Conservation (phyloP, 1,140 invertebrate species). For the Manduca sexta region DNA sequence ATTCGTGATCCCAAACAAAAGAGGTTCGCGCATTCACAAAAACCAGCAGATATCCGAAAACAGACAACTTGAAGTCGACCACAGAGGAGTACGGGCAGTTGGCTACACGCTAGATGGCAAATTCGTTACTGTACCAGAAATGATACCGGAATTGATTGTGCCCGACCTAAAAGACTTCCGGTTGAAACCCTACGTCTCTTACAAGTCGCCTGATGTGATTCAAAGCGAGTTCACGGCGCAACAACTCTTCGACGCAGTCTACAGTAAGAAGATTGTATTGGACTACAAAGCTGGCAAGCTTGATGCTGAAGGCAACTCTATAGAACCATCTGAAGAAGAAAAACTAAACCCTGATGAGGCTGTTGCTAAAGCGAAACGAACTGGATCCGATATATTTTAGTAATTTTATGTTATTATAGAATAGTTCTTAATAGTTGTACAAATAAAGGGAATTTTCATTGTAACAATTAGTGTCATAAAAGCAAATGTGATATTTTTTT, state of each 20-base stretch:
- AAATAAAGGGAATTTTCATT: no score
- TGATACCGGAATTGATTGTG: conserved; percentile 93
- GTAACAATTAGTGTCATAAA: no score
- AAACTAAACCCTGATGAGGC: conserved; percentile 82
- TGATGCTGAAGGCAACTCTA: conserved; percentile 77
- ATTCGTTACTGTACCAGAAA: conserved; percentile 86
- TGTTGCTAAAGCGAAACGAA: conserved; percentile 77
- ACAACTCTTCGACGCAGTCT: conserved; percentile 89
- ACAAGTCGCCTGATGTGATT: conserved; percentile 81
- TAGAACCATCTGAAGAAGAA: conserved; percentile 83
- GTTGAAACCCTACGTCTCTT: conserved; percentile 96
- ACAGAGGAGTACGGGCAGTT: conserved; percentile 77
- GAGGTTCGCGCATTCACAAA: conserved; percentile 81
- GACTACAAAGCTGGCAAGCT: conserved; percentile 85
- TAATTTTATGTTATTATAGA: conserved; percentile 6
- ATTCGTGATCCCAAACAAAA: conserved; percentile 81
- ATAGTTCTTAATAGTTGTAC: conserved; percentile 8
- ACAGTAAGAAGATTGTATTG: conserved; percentile 84
- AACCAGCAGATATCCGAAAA: conserved; percentile 75
- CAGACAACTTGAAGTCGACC: conserved; percentile 77
- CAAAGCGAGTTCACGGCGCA: conserved; percentile 88
- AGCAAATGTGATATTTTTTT: no score
- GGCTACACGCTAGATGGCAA: conserved; percentile 75
- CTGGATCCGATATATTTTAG: conserved; percentile 86
- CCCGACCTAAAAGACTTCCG: conserved; percentile 87